Base-by-base conservation (phyloP, 1,140 invertebrate genomes). In the Bombus superbus region DNA sequence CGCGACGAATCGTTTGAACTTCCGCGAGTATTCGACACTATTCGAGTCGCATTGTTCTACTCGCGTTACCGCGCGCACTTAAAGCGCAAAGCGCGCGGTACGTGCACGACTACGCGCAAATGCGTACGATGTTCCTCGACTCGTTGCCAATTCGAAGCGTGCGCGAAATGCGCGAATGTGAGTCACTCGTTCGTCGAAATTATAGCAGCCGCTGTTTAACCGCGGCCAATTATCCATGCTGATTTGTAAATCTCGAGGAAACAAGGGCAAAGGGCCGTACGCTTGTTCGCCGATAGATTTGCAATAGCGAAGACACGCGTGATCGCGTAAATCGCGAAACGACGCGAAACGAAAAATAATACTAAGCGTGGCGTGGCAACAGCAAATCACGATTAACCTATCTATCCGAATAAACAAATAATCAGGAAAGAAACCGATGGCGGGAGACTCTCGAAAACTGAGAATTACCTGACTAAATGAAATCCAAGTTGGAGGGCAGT, bases 391-490 rank as follows among this genome's bases (percentile, higher is more conserved):
- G 28, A 84, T 84, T 84, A 72, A 85, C 53, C n/a, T 13, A 38
- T 85, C 53, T 22, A 28, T 38, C 3, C 18, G 53, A 15, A 42
- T 72, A 85, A 85, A 85, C 76, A 80, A 85, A 80, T 85, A 80
- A 80, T 47, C 68, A 9, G 40, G 11, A 47, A 72, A 62, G 71
- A 38, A 28, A 62, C 2, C 8, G 10, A 25, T 4, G 25, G 3
- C 18, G 28, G 74, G 35, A 69, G 15, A 32, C 44, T 40, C 22
- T 42, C 22, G 42, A 83, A 71, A 72, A 42, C 13, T 22, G 13
- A 22, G 38, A 25, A 81, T 81, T 85, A 75, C 59, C 71, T 47
- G 84, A 85, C 84, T 85, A 81, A 85, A 85, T 85, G 84, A 85
- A 85, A 85, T 62, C 78, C 79, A 85, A 85, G 9, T 81, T 66